These are phyloP conservation scores for Oreochromis spilurus DNA, from an alignment of 2,113 vertebrate species.

Conservation along the genomic window DNA sequence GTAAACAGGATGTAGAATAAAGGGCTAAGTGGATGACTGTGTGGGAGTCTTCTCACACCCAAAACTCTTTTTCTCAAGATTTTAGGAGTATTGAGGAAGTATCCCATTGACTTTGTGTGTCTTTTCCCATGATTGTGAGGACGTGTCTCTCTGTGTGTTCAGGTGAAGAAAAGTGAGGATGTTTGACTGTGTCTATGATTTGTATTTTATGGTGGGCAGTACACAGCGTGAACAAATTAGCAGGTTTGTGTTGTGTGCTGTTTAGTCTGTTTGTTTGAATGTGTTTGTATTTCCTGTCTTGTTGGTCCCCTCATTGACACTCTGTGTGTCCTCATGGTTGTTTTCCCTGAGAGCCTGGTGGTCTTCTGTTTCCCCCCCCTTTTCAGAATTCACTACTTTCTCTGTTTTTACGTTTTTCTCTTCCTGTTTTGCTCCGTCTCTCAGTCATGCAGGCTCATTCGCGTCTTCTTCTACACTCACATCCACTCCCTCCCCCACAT, in stretches of 20 bases:
- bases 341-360: slow-evolving; percentile 41
- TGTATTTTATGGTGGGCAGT: slow-evolving; percentile 19
- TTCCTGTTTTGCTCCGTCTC: slow-evolving; percentile 28
- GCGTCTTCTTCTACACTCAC: slow-evolving; percentile 31
- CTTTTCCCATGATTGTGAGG: background rate
- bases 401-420: background rate
- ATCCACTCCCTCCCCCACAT: slow-evolving; percentile 56
- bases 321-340: slow-evolving; percentile 32
- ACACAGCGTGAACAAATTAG: background rate
- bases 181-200: slow-evolving; percentile 18
- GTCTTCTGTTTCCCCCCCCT: background rate
- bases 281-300: slow-evolving; percentile 37
- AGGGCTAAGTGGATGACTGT: background rate
- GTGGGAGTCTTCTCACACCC: background rate
- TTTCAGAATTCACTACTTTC: slow-evolving; percentile 1
- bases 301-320: background rate
- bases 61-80: background rate
- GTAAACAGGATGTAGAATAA: slow-evolving; percentile 10
- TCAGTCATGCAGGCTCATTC: slow-evolving; percentile 37
- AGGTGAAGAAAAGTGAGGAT: background rate
- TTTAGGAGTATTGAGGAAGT: background rate
- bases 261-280: slow-evolving; percentile 12
- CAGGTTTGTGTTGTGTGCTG: slow-evolving; percentile 3
- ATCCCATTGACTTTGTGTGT: background rate
- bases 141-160: slow-evolving; percentile 4